These are phyloP conservation scores for Anser brachyrhynchus DNA, from an alignment of 2,113 vertebrate genomes.

Conservation along the genomic window DNA sequence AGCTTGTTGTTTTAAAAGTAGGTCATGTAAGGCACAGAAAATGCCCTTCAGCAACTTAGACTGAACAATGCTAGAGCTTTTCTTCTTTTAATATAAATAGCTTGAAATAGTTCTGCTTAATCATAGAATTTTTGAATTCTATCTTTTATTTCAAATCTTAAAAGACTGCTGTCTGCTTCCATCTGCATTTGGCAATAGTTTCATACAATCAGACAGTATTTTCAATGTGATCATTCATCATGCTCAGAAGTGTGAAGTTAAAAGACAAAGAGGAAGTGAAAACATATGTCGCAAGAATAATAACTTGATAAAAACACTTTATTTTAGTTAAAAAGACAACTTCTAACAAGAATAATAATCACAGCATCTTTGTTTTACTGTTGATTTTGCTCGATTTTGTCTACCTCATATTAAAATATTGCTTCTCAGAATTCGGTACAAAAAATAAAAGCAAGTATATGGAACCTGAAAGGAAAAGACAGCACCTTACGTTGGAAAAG, in stretches of 20 bases:
- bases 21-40: constrained; percentile 21
- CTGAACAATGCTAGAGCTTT: background rate
- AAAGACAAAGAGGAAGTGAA: background rate
- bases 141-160: background rate
- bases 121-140: background rate
- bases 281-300: background rate
- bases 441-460: background rate
- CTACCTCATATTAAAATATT: background rate
- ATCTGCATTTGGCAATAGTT: background rate
- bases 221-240: background rate
- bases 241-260: background rate
- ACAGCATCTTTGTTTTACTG: background rate
- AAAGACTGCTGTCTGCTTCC: background rate
- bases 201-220: background rate
- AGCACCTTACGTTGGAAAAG: background rate
- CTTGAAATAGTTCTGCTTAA: background rate
- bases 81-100: background rate
- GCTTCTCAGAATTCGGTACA: background rate
- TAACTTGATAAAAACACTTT: background rate
- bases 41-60: background rate
- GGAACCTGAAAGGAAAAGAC: background rate
- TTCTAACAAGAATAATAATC: background rate
- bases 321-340: background rate
- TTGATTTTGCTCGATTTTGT: background rate
- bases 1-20: constrained; percentile 15